Base-by-base conservation (phyloP, 2,797 vertebrate genomes). In the Lacerta bilineata region DNA sequence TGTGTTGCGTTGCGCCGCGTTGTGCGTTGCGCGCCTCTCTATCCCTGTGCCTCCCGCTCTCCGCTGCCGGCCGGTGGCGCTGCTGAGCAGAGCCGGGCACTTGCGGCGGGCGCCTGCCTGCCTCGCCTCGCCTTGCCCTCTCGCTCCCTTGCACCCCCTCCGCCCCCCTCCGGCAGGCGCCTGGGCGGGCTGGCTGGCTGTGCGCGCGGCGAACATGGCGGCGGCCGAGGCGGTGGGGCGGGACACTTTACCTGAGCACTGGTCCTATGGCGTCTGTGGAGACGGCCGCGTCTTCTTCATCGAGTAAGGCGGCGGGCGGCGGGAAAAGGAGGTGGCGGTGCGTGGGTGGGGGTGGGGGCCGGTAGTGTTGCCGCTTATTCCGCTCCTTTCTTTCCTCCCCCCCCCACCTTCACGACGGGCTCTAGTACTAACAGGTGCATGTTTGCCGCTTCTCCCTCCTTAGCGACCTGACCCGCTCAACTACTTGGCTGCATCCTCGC, bases 201-300 rank as follows among this genome's bases (percentile, higher is more conserved):
- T 93, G 96, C 92, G 84, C 95, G 78, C 94, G 95, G 93, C 95
- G 97, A 98, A 98, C 98, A 98, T 98, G 98, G 88, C 87, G 85
- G 98, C 98, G 98, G 98, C 97, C 91, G 98, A 97, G 92, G 96
- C 97, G 95, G 97, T 97, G 96, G 98, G 97, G 97, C 98, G 98
- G 98, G 98, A 99, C 97, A 97, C 97, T 92, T 96, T 99, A 97
- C 98, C 99, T 95, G 98, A 98, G 93, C 97, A 97, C 96, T 99
- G 98, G 98, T 98, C 98, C 61, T 99, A 99, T 75, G 98, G 99
- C 95, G 99, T 99, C 94, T 99, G 98, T 90, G 93, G 96, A 90
- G 99, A 99, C 94, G 98, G 98, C 80, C 97, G 98, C 71, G 98
- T 99, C 90, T 99, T 99, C 97, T 99, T 99, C 87, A 98, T 99